Percentiles rank a stretch among this genome's conserved stretches.
Conservation (phyloP, 2,113 vertebrate species). For the Myotis yumanensis region DNA sequence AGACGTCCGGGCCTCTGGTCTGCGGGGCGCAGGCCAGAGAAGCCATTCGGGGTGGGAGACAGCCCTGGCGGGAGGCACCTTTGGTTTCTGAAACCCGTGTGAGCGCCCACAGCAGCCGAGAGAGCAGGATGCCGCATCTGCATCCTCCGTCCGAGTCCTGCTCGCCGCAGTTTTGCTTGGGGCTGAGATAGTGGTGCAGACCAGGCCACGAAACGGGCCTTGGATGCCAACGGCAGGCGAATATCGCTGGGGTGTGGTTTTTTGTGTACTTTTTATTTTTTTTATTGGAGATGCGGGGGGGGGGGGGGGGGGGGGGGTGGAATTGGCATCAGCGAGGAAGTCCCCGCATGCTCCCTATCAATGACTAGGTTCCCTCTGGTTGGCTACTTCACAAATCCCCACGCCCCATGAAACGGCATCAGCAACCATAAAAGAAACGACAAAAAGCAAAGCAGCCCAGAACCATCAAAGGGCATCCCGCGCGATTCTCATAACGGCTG, state of each 20-base stretch:
- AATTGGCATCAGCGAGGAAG: conserved; percentile 76
- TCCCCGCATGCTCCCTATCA: conserved; percentile 69
- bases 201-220: conserved; percentile 80
- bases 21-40: neutral
- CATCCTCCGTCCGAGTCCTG: conserved; percentile 44
- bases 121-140: conserved; percentile 2
- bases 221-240: conserved; percentile 82
- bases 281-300: conserved; percentile 75
- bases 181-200: conserved; percentile 74
- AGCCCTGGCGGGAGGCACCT: neutral
- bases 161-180: conserved; percentile 57
- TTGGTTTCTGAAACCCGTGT: neutral
- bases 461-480: conserved; percentile 80
- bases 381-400: conserved; percentile 81
- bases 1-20: neutral
- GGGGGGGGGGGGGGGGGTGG: conserved; percentile 26
- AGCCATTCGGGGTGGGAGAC: neutral
- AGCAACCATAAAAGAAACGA: conserved; percentile 77
- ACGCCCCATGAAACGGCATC: conserved; percentile 77
- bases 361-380: conserved; percentile 67
- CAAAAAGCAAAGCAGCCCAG: neutral
- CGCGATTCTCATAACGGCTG: conserved; percentile 81
- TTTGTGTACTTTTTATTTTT: neutral
- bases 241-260: conserved; percentile 50
- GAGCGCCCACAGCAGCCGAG: neutral